Conservation (phyloP, 2,888 invertebrate species). For the Pterobdella sp. region DNA sequence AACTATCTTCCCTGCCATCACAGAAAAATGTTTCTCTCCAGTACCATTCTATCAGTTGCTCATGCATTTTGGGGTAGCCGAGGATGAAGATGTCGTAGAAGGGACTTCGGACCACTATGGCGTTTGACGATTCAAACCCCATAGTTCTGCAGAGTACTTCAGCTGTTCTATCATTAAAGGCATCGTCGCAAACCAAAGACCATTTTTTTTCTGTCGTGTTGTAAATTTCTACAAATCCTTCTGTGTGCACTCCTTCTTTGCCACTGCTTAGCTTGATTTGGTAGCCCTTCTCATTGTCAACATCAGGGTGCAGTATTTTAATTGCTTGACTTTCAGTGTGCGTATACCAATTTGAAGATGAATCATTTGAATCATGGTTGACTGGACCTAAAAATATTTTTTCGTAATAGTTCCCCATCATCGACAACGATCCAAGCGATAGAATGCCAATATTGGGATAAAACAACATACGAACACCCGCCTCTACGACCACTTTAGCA, state of each 20-base stretch:
- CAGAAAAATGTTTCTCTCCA: conserved; percentile 49
- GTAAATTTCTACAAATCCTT: conserved; percentile 88
- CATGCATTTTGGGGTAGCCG: conserved; percentile 46
- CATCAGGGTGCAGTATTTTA: conserved; percentile 22
- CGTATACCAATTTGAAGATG: neutral
- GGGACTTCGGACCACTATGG: conserved; percentile 67
- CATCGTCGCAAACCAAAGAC: conserved; percentile 85
- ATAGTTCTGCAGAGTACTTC: conserved; percentile 90
- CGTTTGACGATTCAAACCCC: conserved; percentile 78
- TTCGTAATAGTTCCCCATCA: conserved; percentile 60
- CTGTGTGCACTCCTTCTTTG: conserved; percentile 47
- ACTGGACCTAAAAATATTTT: conserved; percentile 35
- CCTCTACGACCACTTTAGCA: conserved; percentile 72
- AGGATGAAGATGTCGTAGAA: conserved; percentile 48
- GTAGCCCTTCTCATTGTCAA: conserved; percentile 27
- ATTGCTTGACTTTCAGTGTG: neutral
- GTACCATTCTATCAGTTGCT: conserved; percentile 45
- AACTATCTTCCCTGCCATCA: conserved; percentile 49
- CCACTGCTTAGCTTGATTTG: conserved; percentile 66
- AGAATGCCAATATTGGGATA: conserved; percentile 89
- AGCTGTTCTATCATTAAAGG: conserved; percentile 91
- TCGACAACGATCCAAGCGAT: conserved; percentile 79
- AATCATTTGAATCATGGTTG: neutral
- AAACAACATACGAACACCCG: conserved; percentile 85
- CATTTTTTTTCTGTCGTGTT: conserved; percentile 90